Evolutionary conservation across 1,140 invertebrate genomes (phyloP).

Genomic region (Diabrotica undecimpunctata): DNA sequence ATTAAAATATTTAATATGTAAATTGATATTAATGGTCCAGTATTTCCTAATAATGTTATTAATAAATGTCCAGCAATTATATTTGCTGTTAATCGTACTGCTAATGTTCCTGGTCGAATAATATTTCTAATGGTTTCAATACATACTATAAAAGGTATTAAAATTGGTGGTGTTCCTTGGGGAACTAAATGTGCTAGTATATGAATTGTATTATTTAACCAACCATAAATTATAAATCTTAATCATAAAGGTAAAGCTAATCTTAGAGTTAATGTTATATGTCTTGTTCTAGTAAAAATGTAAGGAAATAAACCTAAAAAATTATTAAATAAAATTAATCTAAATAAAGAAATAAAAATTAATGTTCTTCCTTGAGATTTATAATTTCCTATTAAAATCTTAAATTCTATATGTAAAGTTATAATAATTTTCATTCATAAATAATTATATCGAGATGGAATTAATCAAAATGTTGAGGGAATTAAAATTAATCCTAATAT

Average conservation of each 20-base stretch:
- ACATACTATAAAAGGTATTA: slow-evolving; percentile 56
- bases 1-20: slow-evolving; percentile 45
- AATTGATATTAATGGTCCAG: slow-evolving; percentile 37
- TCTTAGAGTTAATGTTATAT: slow-evolving; percentile 54
- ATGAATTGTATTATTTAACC: slow-evolving; percentile 53
- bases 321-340: slow-evolving; percentile 59
- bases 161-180: slow-evolving; percentile 52
- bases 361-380: slow-evolving; percentile 49
- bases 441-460: slow-evolving; percentile 49
- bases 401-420: slow-evolving; percentile 53
- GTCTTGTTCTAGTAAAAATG: slow-evolving; percentile 62
- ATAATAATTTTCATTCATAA: slow-evolving; percentile 48
- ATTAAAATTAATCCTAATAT: slow-evolving; percentile 50
- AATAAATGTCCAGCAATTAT: slow-evolving; percentile 66
- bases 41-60: slow-evolving; percentile 51
- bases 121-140: slow-evolving; percentile 60
- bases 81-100: slow-evolving; percentile 62
- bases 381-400: slow-evolving; percentile 47
- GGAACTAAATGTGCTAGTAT: slow-evolving; percentile 63
- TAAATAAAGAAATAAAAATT: slow-evolving; percentile 55
- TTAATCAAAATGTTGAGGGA: slow-evolving; percentile 50
- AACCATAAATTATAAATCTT: slow-evolving; percentile 57
- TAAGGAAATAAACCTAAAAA: slow-evolving; percentile 63
- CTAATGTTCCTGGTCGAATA: slow-evolving; percentile 61
- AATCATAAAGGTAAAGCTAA: slow-evolving; percentile 59